Conservation (phyloP, 2,113 vertebrate genomes). For the Saccopteryx bilineata region DNA sequence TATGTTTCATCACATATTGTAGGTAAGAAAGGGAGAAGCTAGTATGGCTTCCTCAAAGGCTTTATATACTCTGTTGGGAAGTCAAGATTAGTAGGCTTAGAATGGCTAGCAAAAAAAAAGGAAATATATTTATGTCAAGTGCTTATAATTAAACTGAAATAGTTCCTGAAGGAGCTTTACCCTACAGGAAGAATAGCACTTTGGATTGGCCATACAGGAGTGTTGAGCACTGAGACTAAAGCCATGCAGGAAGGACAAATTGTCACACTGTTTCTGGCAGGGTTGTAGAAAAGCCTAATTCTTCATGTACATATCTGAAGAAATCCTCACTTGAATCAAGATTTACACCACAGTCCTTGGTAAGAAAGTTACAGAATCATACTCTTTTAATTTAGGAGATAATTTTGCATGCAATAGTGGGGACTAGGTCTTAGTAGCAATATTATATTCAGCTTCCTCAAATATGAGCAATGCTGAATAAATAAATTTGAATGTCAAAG, state of each 20-base stretch:
- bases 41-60: background rate
- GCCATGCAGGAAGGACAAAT: background rate
- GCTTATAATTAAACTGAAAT: background rate
- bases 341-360: background rate
- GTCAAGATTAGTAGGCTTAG: background rate
- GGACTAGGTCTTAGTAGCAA: background rate
- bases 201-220: background rate
- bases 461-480: background rate
- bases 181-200: background rate
- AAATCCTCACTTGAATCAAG: conserved; percentile 11
- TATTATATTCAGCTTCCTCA: conserved; percentile 34
- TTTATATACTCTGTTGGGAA: background rate
- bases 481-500: conserved; percentile 58
- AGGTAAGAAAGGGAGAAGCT: conserved; percentile 11
- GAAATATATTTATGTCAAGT: background rate
- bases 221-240: background rate
- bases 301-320: background rate
- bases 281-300: background rate
- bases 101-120: background rate
- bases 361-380: conserved; percentile 41
- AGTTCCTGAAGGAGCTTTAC: background rate
- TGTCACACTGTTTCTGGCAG: background rate
- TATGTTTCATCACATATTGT: background rate
- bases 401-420: background rate
- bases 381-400: background rate